Conservation (phyloP, 2,113 vertebrate genomes). For the Copsychus sechellarum region DNA sequence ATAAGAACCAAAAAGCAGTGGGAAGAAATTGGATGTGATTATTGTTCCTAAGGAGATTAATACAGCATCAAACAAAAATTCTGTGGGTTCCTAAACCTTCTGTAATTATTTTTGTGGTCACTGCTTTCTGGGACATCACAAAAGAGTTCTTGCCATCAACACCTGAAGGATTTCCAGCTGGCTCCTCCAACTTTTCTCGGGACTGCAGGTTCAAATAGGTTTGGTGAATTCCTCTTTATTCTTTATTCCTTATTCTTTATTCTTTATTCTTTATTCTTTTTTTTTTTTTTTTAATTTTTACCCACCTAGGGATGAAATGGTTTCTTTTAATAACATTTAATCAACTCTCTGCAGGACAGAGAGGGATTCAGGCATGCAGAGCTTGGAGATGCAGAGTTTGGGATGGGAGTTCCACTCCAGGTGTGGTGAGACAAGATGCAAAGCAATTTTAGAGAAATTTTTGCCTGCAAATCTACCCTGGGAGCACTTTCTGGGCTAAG, state of each 20-base stretch:
- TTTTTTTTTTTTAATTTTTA: neutral
- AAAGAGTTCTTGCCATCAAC: neutral
- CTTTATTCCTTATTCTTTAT: too few species aligned
- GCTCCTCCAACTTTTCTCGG: neutral
- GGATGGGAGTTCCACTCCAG: neutral
- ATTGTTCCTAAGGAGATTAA: neutral
- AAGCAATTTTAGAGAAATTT: neutral
- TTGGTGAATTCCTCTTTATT: neutral
- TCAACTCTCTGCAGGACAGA: neutral
- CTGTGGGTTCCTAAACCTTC: neutral
- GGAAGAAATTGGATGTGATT: neutral
- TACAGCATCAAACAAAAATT: neutral
- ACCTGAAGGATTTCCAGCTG: slow-evolving; percentile 14
- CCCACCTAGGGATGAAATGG: neutral
- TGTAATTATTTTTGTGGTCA: neutral
- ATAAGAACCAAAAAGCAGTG: neutral
- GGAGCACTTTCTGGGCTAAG: neutral
- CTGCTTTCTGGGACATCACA: neutral
- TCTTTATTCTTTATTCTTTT: too few species aligned
- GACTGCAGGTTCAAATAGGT: neutral
- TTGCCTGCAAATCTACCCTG: neutral
- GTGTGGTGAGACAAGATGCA: accelerated
- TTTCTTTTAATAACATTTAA: neutral
- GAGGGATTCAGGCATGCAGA: neutral
- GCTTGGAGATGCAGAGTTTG: neutral